Percentiles rank a stretch among this genome's conserved stretches.
Evolutionary conservation across 2,113 vertebrate species (phyloP).

Genomic region (Ochotona curzoniae): DNA sequence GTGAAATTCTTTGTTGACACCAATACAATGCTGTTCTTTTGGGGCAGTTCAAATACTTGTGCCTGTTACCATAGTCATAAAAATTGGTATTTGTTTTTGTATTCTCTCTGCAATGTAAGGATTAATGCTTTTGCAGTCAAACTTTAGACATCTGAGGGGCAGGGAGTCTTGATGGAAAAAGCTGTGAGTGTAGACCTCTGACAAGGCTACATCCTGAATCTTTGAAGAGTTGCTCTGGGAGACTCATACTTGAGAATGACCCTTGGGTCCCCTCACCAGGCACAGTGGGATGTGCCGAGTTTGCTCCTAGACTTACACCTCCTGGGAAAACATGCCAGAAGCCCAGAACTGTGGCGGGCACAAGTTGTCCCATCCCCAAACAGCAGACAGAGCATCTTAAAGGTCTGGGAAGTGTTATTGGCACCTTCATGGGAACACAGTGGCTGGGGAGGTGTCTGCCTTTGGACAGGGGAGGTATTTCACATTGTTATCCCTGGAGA

Average conservation of each 20-base stretch:
- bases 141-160: background rate
- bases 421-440: background rate
- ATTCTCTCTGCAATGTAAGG: background rate
- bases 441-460: background rate
- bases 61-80: background rate
- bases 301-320: background rate
- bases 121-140: background rate
- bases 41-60: background rate
- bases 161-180: background rate
- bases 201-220: background rate
- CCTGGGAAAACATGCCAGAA: background rate
- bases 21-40: background rate
- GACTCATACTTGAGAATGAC: background rate
- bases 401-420: background rate
- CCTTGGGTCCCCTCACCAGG: background rate
- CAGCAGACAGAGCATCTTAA: background rate
- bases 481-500: background rate
- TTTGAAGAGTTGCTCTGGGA: background rate
- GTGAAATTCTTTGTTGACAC: background rate
- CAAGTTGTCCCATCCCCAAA: background rate
- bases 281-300: background rate
- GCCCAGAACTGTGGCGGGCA: background rate
- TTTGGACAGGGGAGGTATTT: background rate
- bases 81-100: background rate
- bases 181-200: background rate